Conservation (phyloP, 2,113 vertebrate species). For the Amphiprion ocellaris region DNA sequence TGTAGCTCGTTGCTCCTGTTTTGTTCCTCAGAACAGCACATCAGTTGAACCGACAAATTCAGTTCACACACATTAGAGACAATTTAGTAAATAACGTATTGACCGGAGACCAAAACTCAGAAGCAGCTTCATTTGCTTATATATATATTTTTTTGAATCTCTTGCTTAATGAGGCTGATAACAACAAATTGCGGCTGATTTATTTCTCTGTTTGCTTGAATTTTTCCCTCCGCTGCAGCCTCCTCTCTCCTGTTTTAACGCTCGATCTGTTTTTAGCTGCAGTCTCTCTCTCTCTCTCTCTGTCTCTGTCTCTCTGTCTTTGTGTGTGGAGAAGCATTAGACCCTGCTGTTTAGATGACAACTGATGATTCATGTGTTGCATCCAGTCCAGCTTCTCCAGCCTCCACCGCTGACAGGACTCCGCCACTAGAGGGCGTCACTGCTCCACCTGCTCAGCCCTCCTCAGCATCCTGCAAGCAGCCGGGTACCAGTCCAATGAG, state of each 20-base stretch:
- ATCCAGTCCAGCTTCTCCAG: background rate
- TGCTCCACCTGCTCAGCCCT: background rate
- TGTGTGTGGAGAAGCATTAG: background rate
- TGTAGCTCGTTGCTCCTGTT: too few species aligned
- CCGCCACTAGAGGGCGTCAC: constrained; percentile 38
- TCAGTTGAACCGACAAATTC: too few species aligned
- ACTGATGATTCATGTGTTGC: constrained; percentile 37
- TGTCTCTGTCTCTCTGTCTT: background rate
- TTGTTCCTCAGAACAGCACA: too few species aligned
- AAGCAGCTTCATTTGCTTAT: too few species aligned
- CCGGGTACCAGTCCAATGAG: background rate
- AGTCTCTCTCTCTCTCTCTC: background rate
- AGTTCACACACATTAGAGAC: too few species aligned
- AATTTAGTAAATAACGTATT: too few species aligned
- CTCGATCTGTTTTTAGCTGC: constrained; percentile 3
- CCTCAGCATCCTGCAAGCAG: background rate
- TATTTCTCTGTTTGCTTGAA: background rate
- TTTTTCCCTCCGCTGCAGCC: background rate
- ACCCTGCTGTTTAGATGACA: background rate
- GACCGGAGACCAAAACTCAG: too few species aligned
- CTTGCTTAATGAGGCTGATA: too few species aligned
- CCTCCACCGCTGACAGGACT: background rate
- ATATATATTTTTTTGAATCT: too few species aligned
- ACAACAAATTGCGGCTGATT: background rate
- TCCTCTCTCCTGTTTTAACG: constrained; percentile 8